A percentile compares a stretch with the other conserved stretches of the same genome.
phyloP scores from a whole-genome alignment of 2,888 invertebrate species.

The Boloria euphrosyne region DNA sequence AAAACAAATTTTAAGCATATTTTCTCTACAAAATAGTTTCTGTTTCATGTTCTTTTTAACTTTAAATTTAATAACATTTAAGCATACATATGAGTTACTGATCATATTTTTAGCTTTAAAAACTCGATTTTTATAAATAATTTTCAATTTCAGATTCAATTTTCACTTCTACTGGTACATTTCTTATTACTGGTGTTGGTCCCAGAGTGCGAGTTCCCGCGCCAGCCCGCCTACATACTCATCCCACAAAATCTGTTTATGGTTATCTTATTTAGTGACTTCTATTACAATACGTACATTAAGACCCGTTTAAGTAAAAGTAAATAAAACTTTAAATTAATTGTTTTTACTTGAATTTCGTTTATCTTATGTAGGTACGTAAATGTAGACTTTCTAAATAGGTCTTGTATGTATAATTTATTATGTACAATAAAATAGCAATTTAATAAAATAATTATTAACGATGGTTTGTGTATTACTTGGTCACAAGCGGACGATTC shows the following conservation, averaged over 20 bases:
- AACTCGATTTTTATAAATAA: neutral
- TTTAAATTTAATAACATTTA: no score
- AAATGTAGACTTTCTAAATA: neutral
- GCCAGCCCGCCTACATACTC: slow-evolving; percentile 74
- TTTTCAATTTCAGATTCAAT: slow-evolving; percentile 80
- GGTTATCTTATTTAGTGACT: slow-evolving; percentile 85
- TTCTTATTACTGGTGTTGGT: slow-evolving; percentile 63
- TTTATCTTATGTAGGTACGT: neutral
- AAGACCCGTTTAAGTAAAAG: slow-evolving; percentile 41
- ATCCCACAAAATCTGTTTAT: slow-evolving; percentile 86
- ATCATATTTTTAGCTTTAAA: neutral
- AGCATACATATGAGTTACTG: neutral
- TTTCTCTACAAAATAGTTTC: no score
- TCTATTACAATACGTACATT: slow-evolving; percentile 85
- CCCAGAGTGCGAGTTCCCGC: slow-evolving; percentile 81
- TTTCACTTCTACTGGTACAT: slow-evolving; percentile 82
- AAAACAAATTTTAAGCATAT: no score
- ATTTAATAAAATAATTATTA: no score
- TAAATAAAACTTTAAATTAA: slow-evolving; percentile 2
- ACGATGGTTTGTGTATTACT: no score
- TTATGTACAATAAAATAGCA: no score
- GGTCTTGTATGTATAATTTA: no score
- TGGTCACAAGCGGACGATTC: no score
- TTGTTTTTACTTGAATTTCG: neutral
- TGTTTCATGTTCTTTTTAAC: no score